Conservation (phyloP, 2,113 vertebrate species). For the Galeopterus variegatus region DNA sequence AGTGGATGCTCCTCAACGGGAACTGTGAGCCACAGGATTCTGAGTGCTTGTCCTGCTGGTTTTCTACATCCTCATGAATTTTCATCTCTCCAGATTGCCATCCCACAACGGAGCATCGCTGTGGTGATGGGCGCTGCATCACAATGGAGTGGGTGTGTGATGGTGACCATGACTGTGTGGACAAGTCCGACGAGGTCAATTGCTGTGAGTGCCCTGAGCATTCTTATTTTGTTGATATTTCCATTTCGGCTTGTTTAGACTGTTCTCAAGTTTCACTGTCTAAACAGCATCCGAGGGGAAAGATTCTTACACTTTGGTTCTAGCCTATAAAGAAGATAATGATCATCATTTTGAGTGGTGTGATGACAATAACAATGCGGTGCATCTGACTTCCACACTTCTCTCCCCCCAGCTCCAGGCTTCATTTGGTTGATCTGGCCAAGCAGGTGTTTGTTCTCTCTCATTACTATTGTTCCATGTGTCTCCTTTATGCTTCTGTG, state of each 20-base stretch:
- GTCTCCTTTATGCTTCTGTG: not conserved
- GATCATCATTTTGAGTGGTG: not conserved
- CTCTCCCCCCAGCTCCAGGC: not conserved
- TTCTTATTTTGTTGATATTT: not conserved
- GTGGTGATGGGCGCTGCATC: constrained; percentile 96
- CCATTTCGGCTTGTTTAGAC: not conserved
- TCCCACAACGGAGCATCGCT: constrained; percentile 90
- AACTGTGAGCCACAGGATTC: not conserved
- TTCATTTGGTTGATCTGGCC: not conserved
- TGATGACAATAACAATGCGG: not conserved
- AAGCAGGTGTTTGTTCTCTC: not conserved
- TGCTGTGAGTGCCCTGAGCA: constrained; percentile 93
- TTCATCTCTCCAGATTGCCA: constrained; percentile 90
- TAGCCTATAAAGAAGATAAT: not conserved
- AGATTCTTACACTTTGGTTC: not conserved
- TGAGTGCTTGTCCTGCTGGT: fast-evolving
- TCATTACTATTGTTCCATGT: not conserved
- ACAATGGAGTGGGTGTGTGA: constrained; percentile 95
- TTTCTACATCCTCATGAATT: fast-evolving
- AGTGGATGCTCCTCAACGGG: not conserved
- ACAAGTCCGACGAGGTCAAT: constrained; percentile 97
- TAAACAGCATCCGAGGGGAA: not conserved
- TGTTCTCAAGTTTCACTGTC: not conserved
- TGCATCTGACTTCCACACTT: not conserved
- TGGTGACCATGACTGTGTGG: constrained; percentile 96